A percentile compares a stretch with the other conserved stretches of the same genome.
These are phyloP conservation scores for Rousettus madagascariensis DNA, from an alignment of 2,797 vertebrate genomes.

Conservation along the genomic window DNA sequence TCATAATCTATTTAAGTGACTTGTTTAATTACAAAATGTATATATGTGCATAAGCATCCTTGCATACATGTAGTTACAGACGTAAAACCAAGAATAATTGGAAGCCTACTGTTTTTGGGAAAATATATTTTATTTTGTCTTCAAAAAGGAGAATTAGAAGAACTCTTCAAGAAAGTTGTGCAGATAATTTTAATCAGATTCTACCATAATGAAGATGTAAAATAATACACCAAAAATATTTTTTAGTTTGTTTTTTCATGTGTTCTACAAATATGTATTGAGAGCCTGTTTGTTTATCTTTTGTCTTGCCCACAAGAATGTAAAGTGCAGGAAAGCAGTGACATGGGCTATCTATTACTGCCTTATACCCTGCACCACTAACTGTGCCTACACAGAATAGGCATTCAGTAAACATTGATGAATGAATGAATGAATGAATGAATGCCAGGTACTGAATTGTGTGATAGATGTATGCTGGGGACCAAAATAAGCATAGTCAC, in stretches of 20 bases:
- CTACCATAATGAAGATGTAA: background rate
- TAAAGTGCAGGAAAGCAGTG: background rate
- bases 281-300: background rate
- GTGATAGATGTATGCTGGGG: background rate
- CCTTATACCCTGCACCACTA: background rate
- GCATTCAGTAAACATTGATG: background rate
- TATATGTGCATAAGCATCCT: background rate
- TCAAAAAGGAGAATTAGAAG: background rate
- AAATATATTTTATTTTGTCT: constrained; percentile 1
- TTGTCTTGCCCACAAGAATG: background rate
- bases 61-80: background rate
- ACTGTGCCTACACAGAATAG: background rate
- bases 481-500: background rate
- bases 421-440: background rate
- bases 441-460: background rate
- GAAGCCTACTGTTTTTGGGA: background rate
- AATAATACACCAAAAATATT: background rate
- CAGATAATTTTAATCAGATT: background rate
- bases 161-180: background rate
- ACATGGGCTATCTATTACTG: background rate
- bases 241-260: background rate
- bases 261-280: background rate
- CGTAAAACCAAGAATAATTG: constrained; percentile 29
- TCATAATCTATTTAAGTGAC: constrained; percentile 59
- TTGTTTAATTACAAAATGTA: background rate